Conservation (phyloP, 2,113 vertebrate genomes). For the Lophochroa leadbeateri region DNA sequence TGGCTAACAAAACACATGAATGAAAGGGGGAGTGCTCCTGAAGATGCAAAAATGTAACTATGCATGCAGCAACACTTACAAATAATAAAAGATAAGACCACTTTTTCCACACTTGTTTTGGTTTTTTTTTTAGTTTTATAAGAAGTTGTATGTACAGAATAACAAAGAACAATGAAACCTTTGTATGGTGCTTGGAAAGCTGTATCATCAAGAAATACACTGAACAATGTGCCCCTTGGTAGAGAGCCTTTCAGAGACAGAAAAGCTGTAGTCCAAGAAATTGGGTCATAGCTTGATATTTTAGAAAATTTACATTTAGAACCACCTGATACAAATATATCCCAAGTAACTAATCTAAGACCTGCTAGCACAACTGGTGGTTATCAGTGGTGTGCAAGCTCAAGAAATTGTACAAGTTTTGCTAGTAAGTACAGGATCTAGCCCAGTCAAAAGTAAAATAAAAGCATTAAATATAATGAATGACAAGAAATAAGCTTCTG, state of each 20-base stretch:
- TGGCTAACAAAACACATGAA: fast-evolving
- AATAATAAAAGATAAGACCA: not conserved
- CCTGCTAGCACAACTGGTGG: not conserved
- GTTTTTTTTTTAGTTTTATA: not conserved
- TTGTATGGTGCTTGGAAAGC: not conserved
- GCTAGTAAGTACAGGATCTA: not conserved
- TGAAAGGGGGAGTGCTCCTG: not conserved
- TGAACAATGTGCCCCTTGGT: not conserved
- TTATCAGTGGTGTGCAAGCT: not conserved
- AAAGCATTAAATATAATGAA: not conserved
- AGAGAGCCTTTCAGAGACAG: not conserved
- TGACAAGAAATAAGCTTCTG: not conserved
- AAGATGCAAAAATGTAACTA: not conserved
- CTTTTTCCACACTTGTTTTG: not conserved
- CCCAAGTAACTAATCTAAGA: not conserved
- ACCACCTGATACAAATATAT: not conserved
- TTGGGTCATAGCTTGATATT: not conserved
- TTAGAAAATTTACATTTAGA: not conserved
- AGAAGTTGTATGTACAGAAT: not conserved
- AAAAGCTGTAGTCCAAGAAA: not conserved
- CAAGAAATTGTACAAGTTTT: not conserved
- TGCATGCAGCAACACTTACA: not conserved
- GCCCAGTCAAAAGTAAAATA: not conserved
- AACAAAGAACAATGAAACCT: not conserved
- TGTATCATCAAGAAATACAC: not conserved